Percentiles rank a stretch among this genome's conserved stretches.
These are phyloP conservation scores for Aleadryas rufinucha DNA, from an alignment of 2,113 vertebrate genomes.

Conservation along the genomic window DNA sequence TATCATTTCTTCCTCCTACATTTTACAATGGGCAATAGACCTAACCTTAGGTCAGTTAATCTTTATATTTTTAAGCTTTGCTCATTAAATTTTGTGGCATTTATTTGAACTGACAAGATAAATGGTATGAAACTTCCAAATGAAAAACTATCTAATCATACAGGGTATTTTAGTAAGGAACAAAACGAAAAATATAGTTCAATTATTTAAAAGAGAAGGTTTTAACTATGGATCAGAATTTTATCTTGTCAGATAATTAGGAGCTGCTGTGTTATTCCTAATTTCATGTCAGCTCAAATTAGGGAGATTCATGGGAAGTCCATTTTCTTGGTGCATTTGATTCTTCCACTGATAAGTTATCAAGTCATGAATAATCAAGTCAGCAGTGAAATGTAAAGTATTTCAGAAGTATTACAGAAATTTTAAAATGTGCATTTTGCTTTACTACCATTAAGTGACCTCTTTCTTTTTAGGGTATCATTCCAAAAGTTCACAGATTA, in stretches of 20 bases:
- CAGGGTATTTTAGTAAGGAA: neutral
- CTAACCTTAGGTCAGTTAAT: neutral
- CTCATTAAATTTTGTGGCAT: slow-evolving; percentile 14
- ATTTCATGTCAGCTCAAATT: slow-evolving; percentile 9
- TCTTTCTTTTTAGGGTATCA: neutral
- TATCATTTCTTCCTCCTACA: neutral
- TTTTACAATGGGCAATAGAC: neutral
- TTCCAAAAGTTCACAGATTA: neutral
- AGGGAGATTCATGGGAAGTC: neutral
- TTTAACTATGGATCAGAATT: neutral
- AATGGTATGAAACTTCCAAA: neutral
- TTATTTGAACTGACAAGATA: slow-evolving; percentile 32
- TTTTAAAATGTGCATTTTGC: neutral
- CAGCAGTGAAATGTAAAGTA: neutral
- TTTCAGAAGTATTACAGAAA: neutral
- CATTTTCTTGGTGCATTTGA: neutral
- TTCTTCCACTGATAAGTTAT: neutral
- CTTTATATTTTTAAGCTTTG: neutral
- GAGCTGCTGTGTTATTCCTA: neutral
- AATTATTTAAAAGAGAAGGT: neutral
- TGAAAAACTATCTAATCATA: neutral
- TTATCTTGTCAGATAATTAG: slow-evolving; percentile 29
- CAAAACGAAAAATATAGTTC: neutral
- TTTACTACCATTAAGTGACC: neutral
- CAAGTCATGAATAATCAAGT: neutral